These are phyloP conservation scores for Drosophila nannoptera DNA, from an alignment of 1,140 invertebrate species.

Conservation along the genomic window DNA sequence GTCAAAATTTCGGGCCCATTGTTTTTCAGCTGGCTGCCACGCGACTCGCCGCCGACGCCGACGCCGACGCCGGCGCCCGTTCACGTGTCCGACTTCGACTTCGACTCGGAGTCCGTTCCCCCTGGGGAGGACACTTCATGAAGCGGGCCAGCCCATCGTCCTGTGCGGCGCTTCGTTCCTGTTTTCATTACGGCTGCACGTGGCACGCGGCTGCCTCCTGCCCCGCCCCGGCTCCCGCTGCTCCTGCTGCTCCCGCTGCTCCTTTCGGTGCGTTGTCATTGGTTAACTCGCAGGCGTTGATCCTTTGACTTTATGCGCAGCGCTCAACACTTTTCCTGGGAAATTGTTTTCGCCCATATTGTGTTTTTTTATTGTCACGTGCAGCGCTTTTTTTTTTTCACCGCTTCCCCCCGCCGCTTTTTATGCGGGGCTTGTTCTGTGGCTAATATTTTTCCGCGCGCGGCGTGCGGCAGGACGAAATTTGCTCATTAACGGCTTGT, in stretches of 20 bases:
- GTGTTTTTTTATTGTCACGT: conserved; percentile 61
- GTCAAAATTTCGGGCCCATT: conserved; percentile 54
- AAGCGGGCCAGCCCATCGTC: conserved; percentile 5
- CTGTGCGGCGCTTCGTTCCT: conserved; percentile 48
- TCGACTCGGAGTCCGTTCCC: conserved; percentile 27
- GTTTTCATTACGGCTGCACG: conserved; percentile 69
- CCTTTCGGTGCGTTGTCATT: conserved; percentile 12
- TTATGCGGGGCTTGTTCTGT: conserved; percentile 73
- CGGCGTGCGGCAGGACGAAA: conserved; percentile 54
- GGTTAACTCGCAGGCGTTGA: conserved; percentile 71
- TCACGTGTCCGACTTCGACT: conserved; percentile 61
- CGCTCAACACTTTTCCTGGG: conserved; percentile 73
- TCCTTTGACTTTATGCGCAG: conserved; percentile 65
- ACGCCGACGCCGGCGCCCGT: conserved; percentile 35
- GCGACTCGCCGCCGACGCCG: conserved; percentile 51
- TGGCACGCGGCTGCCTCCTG: conserved; percentile 14
- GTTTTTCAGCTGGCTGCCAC: conserved; percentile 57
- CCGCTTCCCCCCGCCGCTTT: conserved; percentile 28
- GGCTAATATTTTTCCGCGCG: conserved; percentile 74
- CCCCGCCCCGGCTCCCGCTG: not conserved
- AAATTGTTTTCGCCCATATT: conserved; percentile 68
- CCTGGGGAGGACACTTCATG: conserved; percentile 43
- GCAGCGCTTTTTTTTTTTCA: conserved; percentile 22
- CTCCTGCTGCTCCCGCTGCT: conserved; percentile 2
- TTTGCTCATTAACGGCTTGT: conserved; percentile 71